Evolutionary conservation across 1,140 invertebrate genomes (phyloP).

Genomic region (Pararge aegeria): DNA sequence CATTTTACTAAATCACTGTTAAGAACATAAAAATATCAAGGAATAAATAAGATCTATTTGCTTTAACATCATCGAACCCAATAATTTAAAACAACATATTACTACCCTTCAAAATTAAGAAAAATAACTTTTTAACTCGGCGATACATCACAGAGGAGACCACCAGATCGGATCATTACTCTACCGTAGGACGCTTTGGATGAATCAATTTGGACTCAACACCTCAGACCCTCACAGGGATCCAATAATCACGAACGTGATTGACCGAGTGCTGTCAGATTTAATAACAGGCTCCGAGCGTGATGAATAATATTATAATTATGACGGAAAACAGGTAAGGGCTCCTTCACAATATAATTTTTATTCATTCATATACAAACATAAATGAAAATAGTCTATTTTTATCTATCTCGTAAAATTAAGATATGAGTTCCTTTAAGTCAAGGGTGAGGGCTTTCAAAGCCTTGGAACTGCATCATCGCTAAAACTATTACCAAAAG

Average conservation of each 20-base stretch:
- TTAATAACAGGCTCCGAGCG: constrained; percentile 26
- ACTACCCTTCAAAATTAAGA: neutral
- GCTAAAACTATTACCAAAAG: too few species aligned
- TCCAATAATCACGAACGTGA: constrained; percentile 10
- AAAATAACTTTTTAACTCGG: constrained; percentile 11
- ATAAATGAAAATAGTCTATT: too few species aligned
- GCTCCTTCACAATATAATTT: neutral
- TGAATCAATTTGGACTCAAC: constrained; percentile 17
- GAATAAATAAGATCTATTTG: too few species aligned
- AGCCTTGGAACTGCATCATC: too few species aligned
- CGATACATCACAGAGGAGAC: constrained; percentile 16
- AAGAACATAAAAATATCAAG: too few species aligned
- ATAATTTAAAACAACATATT: too few species aligned
- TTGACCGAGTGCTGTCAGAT: constrained; percentile 29
- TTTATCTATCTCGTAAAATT: too few species aligned
- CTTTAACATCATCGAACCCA: too few species aligned
- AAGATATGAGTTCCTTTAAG: too few species aligned
- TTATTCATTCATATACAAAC: too few species aligned
- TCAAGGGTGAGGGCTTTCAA: too few species aligned
- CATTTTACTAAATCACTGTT: too few species aligned
- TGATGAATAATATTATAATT: constrained; percentile 63
- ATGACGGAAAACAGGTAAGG: constrained; percentile 11
- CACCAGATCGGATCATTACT: constrained; percentile 13
- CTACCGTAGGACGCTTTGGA: constrained; percentile 6
- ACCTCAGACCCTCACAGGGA: constrained; percentile 15